phyloP scores from a whole-genome alignment of 2,888 invertebrate species.

The Norana najaformis region DNA sequence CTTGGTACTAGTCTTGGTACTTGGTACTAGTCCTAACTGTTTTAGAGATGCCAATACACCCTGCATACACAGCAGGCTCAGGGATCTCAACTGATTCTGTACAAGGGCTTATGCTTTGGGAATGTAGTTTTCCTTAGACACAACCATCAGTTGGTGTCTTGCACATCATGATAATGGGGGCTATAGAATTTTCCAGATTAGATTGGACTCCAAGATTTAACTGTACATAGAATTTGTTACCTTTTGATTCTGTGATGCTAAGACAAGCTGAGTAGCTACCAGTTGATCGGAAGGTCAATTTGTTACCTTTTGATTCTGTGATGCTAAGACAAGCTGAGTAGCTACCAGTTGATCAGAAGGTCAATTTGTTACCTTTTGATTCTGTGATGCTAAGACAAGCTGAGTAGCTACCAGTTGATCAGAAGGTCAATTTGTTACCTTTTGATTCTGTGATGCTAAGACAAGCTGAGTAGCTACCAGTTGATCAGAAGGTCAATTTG shows the following conservation, averaged over 20 bases:
- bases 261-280: constrained; percentile 51
- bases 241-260: constrained; percentile 53
- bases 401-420: constrained; percentile 53
- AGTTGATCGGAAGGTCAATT: constrained; percentile 50
- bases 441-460: constrained; percentile 51
- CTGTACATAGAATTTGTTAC: constrained; percentile 39
- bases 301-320: constrained; percentile 52
- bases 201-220: not conserved
- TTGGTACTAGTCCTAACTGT: no score
- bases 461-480: constrained; percentile 52
- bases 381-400: constrained; percentile 51
- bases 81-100: not conserved
- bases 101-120: not conserved
- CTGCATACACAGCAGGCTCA: not conserved
- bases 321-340: constrained; percentile 52
- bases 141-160: not conserved
- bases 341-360: constrained; percentile 50
- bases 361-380: constrained; percentile 51
- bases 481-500: constrained; percentile 48
- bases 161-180: no score
- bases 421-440: constrained; percentile 49
- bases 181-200: not conserved
- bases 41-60: not conserved
- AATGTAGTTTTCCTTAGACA: not conserved
- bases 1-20: no score